phyloP scores from a whole-genome alignment of 2,113 vertebrate species.

The Zosterops japonicus region DNA sequence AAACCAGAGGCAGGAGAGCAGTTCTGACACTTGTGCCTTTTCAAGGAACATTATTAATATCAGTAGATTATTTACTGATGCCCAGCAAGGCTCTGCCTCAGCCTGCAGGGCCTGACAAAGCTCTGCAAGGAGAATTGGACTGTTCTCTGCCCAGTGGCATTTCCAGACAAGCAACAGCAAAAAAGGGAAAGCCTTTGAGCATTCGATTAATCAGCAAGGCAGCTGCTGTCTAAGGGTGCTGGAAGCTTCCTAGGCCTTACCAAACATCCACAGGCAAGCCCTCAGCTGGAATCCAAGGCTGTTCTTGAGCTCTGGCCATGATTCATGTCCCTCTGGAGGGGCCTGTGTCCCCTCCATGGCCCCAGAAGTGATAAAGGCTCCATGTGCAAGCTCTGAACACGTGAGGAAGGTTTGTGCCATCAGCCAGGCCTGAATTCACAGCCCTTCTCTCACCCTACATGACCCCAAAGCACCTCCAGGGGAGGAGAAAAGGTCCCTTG shows the following conservation, averaged over 20 bases:
- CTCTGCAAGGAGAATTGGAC: neutral
- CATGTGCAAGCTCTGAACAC: neutral
- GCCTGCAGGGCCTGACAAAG: neutral
- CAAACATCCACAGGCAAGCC: neutral
- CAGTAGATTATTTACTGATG: neutral
- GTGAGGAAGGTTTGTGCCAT: neutral
- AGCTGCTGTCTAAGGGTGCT: neutral
- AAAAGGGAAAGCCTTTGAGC: constrained; percentile 15
- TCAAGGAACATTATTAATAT: neutral
- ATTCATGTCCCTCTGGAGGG: neutral
- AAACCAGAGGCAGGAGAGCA: neutral
- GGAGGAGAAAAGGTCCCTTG: neutral
- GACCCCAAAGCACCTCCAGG: neutral
- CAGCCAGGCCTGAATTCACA: neutral
- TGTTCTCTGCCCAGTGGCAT: neutral
- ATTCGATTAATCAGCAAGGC: neutral
- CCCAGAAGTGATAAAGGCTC: neutral
- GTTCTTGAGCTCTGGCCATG: neutral
- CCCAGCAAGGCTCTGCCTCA: neutral
- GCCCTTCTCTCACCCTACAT: neutral
- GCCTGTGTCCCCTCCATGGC: neutral
- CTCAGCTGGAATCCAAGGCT: neutral
- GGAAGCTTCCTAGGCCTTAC: neutral
- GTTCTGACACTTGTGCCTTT: neutral
- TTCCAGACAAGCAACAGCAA: neutral